A percentile compares a stretch with the other conserved stretches of the same genome.
Conservation (phyloP, 2,888 invertebrate species). For the Spicauda simplicius region DNA sequence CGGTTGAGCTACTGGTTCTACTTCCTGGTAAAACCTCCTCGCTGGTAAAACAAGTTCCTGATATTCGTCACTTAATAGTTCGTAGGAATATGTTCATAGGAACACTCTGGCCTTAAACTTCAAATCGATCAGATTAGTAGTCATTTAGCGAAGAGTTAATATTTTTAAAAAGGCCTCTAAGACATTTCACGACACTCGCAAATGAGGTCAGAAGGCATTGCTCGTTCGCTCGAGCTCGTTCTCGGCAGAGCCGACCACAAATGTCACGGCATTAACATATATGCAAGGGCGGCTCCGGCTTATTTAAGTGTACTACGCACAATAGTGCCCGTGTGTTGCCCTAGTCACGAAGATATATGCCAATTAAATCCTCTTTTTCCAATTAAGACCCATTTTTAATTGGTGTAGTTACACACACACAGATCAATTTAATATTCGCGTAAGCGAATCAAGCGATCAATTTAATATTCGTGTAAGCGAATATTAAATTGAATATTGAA, state of each 20-base stretch:
- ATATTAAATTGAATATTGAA: too few relatives aligned
- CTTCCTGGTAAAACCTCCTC: too few relatives aligned
- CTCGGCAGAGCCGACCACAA: constrained; percentile 44
- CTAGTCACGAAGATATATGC: too few relatives aligned
- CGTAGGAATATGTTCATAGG: too few relatives aligned
- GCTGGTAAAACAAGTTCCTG: too few relatives aligned
- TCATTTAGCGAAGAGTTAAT: constrained; percentile 35
- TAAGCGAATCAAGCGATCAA: too few relatives aligned
- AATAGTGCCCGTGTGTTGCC: background rate
- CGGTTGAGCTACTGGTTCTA: too few relatives aligned
- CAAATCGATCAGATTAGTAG: constrained; percentile 33
- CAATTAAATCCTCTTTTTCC: too few relatives aligned
- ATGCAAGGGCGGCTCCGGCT: constrained; percentile 60
- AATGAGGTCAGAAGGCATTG: constrained; percentile 59
- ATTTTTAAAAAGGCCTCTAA: constrained; percentile 48
- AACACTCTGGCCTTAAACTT: constrained; percentile 37
- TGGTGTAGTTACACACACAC: too few relatives aligned
- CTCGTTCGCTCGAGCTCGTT: constrained; percentile 48
- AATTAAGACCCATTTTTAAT: too few relatives aligned
- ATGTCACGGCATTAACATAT: constrained; percentile 68
- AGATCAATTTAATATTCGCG: too few relatives aligned
- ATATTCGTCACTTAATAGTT: constrained; percentile 13
- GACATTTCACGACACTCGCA: constrained; percentile 60
- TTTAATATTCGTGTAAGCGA: too few relatives aligned
- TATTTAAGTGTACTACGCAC: constrained; percentile 30